phyloP scores from a whole-genome alignment of 2,797 vertebrate genomes.

The Myotis findleyi region DNA sequence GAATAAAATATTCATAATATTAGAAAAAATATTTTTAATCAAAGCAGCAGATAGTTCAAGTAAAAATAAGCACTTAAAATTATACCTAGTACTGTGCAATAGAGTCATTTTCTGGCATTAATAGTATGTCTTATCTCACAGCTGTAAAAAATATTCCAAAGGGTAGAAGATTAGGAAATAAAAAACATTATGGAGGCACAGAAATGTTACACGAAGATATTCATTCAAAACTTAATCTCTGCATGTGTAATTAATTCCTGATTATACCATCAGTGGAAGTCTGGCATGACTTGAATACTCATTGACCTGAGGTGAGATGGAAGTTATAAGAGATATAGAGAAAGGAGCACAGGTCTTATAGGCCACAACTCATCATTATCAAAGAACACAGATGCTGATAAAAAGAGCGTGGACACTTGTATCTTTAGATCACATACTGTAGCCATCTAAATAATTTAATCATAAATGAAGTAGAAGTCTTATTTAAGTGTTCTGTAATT shows the following conservation, averaged over 20 bases:
- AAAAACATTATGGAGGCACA: neutral
- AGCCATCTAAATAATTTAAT: neutral
- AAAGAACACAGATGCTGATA: neutral
- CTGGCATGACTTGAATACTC: neutral
- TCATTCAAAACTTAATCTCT: neutral
- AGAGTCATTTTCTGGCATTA: constrained; percentile 31
- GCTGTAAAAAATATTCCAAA: neutral
- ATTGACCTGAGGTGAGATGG: neutral
- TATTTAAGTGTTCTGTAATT: neutral
- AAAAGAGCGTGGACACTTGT: neutral
- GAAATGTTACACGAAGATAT: constrained; percentile 33
- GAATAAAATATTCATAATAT: constrained; percentile 70
- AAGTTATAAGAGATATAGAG: neutral
- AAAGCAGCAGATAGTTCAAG: constrained; percentile 55
- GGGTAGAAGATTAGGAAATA: neutral
- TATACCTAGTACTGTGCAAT: neutral
- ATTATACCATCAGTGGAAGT: neutral
- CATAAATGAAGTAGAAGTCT: neutral
- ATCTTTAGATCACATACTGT: neutral
- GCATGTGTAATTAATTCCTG: neutral
- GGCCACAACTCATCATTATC: neutral
- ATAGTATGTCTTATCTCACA: constrained; percentile 5
- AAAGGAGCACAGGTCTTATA: neutral
- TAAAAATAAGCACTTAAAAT: constrained; percentile 56
- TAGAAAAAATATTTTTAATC: constrained; percentile 60